phyloP scores from a whole-genome alignment of 1,140 invertebrate species.

The Pectinophora gossypiella region DNA sequence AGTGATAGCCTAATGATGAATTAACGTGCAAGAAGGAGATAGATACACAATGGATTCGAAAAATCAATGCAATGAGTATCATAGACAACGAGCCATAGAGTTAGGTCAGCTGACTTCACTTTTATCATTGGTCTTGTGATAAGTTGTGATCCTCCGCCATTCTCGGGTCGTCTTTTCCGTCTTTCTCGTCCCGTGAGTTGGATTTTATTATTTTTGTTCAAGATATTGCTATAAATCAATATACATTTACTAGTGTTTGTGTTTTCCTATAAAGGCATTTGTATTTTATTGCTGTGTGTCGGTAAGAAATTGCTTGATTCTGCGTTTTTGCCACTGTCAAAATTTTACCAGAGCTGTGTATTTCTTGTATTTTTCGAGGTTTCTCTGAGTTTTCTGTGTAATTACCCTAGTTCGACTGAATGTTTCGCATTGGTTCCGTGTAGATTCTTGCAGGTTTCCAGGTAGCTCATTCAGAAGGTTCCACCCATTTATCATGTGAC shows the following conservation, averaged over 20 bases:
- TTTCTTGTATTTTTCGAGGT: slow-evolving; percentile 4
- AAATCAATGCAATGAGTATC: slow-evolving; percentile 49
- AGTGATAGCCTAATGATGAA: background rate
- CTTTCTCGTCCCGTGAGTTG: slow-evolving; percentile 67
- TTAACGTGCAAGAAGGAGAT: background rate
- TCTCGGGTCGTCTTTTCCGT: slow-evolving; percentile 70
- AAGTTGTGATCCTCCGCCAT: slow-evolving; percentile 72
- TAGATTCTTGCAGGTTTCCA: background rate
- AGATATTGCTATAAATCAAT: slow-evolving; percentile 15
- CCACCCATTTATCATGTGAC: slow-evolving; percentile 24
- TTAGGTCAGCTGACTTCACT: slow-evolving; percentile 71
- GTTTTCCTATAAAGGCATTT: slow-evolving; percentile 33
- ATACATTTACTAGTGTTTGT: slow-evolving; percentile 37
- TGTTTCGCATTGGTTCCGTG: background rate
- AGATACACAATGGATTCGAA: slow-evolving; percentile 9
- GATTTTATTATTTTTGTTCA: slow-evolving; percentile 43
- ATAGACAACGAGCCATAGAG: slow-evolving; percentile 54
- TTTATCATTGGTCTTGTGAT: slow-evolving; percentile 76
- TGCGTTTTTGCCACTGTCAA: slow-evolving; percentile 34
- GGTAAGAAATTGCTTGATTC: slow-evolving; percentile 40
- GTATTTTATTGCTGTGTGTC: slow-evolving; percentile 21
- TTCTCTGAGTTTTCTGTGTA: background rate
- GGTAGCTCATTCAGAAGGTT: background rate
- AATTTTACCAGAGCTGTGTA: slow-evolving; percentile 18
- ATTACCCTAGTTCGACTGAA: background rate